Evolutionary conservation across 2,888 invertebrate genomes (phyloP).

Genomic region (Megalurothrips usitatus): DNA sequence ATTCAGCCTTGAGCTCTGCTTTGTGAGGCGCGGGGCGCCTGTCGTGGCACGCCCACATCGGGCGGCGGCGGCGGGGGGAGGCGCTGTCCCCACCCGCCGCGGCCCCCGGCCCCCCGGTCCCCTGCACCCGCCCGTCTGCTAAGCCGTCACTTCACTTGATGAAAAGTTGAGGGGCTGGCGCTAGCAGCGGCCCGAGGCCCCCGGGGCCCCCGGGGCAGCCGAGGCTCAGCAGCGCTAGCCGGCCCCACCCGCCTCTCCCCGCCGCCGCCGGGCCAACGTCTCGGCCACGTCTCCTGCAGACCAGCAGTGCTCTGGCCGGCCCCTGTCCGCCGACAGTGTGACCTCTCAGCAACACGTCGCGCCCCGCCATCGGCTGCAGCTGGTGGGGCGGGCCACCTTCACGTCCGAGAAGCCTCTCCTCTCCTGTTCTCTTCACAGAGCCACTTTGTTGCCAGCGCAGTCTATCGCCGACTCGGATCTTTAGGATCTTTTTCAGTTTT

Average conservation of each 20-base stretch:
- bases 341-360: no score
- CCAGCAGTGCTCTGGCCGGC: no score
- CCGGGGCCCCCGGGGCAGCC: background rate
- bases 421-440: no score
- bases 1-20: constrained; percentile 22
- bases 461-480: no score
- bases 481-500: no score
- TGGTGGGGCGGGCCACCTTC: no score
- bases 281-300: no score
- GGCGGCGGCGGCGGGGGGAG: background rate
- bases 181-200: background rate
- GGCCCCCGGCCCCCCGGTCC: no score
- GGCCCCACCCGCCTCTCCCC: background rate
- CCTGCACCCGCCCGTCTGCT: background rate
- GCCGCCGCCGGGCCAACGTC: background rate
- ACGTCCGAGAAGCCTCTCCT: no score
- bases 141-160: constrained; percentile 22
- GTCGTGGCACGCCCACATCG: background rate
- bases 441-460: no score
- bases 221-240: background rate
- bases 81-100: background rate
- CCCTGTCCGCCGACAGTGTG: no score
- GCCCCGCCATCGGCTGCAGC: no score
- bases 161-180: constrained; percentile 15
- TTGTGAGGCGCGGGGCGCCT: background rate